These are phyloP conservation scores for crab-eating macaque (Macaca fascicularis) DNA, from an alignment of 2,113 vertebrate genomes.

Conservation along the genomic window DNA sequence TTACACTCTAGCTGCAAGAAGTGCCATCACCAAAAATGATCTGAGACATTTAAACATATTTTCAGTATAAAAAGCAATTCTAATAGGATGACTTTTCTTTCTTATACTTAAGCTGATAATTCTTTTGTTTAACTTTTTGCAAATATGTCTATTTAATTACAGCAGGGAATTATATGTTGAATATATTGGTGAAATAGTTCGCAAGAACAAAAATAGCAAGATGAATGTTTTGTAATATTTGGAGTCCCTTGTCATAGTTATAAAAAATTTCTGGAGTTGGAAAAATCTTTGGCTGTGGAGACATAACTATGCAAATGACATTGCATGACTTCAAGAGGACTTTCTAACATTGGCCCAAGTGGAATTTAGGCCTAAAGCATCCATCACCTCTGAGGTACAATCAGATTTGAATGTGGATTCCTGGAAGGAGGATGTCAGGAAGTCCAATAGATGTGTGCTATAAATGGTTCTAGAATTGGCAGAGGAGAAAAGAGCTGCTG, in stretches of 20 bases:
- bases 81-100: constrained; percentile 62
- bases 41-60: constrained; percentile 64
- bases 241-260: neutral
- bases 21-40: constrained; percentile 59
- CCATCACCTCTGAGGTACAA: constrained; percentile 11
- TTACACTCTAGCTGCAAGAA: constrained; percentile 67
- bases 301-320: neutral
- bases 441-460: neutral
- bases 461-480: constrained; percentile 15
- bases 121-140: constrained; percentile 58
- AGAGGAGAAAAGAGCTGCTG: neutral
- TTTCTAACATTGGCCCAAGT: neutral
- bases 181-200: constrained; percentile 50
- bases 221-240: neutral
- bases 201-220: neutral
- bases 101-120: constrained; percentile 38
- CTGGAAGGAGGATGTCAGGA: neutral
- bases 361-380: constrained; percentile 21
- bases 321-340: neutral
- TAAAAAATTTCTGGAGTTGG: neutral
- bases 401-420: constrained; percentile 29
- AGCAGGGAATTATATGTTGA: constrained; percentile 49
- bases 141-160: constrained; percentile 68
- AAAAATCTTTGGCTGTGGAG: neutral
- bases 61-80: constrained; percentile 43